Conservation (phyloP, 2,888 invertebrate species). For the Lypha dubia region DNA sequence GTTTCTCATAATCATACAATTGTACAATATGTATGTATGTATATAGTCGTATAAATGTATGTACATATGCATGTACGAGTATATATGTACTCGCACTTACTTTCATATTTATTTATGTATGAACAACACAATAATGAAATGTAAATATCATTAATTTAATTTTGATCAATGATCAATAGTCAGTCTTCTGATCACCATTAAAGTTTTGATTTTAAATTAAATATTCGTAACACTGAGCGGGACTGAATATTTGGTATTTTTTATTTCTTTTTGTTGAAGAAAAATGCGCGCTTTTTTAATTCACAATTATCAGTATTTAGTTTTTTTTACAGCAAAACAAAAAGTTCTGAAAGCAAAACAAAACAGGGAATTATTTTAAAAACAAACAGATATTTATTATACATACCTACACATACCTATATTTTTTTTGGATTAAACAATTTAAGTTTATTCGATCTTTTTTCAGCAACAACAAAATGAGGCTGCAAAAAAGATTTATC, state of each 20-base stretch:
- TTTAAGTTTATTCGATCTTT: constrained; percentile 13
- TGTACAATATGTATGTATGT: not conserved
- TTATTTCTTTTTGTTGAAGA: not conserved
- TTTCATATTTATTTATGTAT: constrained; percentile 5
- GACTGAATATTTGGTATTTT: constrained; percentile 29
- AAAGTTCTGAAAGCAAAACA: constrained; percentile 15
- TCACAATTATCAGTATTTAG: not conserved
- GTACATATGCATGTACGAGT: no score
- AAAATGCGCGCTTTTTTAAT: constrained; percentile 68
- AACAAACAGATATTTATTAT: constrained; percentile 35
- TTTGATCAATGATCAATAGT: constrained; percentile 12
- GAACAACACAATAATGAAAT: constrained; percentile 4
- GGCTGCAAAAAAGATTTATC: constrained; percentile 35
- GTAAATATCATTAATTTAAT: constrained; percentile 12
- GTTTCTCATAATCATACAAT: constrained; percentile 39
- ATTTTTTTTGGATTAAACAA: not conserved
- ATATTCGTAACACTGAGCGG: not conserved
- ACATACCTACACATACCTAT: not conserved
- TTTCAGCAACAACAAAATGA: constrained; percentile 3
- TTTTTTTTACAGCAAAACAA: constrained; percentile 17
- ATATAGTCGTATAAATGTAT: not conserved
- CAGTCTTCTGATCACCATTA: not conserved
- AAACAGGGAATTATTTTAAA: constrained; percentile 57
- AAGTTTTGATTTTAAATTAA: constrained; percentile 18
- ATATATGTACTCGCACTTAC: not conserved